Percentiles rank a stretch among this genome's conserved stretches.
Evolutionary conservation across 1,140 invertebrate genomes (phyloP).

Genomic region (Rhagoletis pomonella): DNA sequence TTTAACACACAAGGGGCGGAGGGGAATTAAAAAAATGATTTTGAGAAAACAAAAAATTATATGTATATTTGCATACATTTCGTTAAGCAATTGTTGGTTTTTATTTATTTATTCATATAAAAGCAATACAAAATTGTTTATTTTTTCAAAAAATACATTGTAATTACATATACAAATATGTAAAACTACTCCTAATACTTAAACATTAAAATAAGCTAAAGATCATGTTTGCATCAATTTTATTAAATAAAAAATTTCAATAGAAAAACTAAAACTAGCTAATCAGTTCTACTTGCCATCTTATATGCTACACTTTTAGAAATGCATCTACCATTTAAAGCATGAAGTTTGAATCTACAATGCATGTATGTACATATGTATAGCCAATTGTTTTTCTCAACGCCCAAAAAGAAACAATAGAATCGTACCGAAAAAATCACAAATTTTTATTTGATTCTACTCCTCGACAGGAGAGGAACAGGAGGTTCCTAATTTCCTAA

Average conservation of each 20-base stretch:
- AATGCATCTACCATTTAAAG: background rate
- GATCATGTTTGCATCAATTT: background rate
- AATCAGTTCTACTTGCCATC: slow-evolving; percentile 27
- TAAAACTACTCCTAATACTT: background rate
- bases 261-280: background rate
- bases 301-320: background rate
- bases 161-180: background rate
- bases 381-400: background rate
- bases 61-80: too few relatives aligned
- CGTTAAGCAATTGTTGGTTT: background rate
- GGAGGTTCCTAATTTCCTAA: slow-evolving; percentile 7
- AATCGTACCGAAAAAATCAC: slow-evolving; percentile 25
- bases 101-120: slow-evolving; percentile 13
- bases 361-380: background rate
- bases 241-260: background rate
- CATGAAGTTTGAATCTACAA: background rate
- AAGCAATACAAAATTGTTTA: background rate
- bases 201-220: slow-evolving; percentile 2
- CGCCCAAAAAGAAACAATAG: background rate
- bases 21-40: too few relatives aligned
- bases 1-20: too few relatives aligned
- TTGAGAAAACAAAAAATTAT: too few relatives aligned
- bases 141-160: background rate
- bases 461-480: background rate
- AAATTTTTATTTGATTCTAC: slow-evolving; percentile 4